phyloP scores from a whole-genome alignment of 2,888 invertebrate species.

The Eubasilissa splendida region DNA sequence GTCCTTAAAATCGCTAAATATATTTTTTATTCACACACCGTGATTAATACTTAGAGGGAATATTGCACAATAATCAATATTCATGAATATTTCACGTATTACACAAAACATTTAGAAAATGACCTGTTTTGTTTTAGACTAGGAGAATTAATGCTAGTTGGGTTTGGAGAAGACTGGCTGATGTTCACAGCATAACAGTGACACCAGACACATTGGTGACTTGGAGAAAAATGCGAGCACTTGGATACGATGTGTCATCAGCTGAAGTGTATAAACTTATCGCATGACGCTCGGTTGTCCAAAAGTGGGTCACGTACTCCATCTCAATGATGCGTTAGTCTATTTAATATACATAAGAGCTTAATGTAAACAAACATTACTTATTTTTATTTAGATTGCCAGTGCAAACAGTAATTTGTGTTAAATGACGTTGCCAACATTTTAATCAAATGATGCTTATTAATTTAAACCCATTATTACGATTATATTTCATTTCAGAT shows the following conservation, averaged over 20 bases:
- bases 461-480: neutral
- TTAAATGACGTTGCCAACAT: neutral
- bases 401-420: neutral
- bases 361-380: slow-evolving; percentile 20
- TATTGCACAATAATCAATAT: too few relatives aligned
- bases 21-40: too few relatives aligned
- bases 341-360: slow-evolving; percentile 14
- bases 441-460: neutral
- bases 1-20: too few relatives aligned
- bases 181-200: too few relatives aligned
- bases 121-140: too few relatives aligned
- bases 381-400: slow-evolving; percentile 24
- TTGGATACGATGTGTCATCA: slow-evolving; percentile 20
- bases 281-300: slow-evolving; percentile 11
- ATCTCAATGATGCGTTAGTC: neutral
- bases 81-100: too few relatives aligned
- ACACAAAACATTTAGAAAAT: too few relatives aligned
- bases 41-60: too few relatives aligned
- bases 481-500: neutral
- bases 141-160: too few relatives aligned
- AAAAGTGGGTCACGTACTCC: slow-evolving; percentile 9
- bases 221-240: neutral
- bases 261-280: slow-evolving; percentile 11
- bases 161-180: too few relatives aligned
- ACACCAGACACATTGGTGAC: too few relatives aligned